phyloP scores from a whole-genome alignment of 53 echinoderm and acorn worm species.

The Hippasteria phrygiana region DNA sequence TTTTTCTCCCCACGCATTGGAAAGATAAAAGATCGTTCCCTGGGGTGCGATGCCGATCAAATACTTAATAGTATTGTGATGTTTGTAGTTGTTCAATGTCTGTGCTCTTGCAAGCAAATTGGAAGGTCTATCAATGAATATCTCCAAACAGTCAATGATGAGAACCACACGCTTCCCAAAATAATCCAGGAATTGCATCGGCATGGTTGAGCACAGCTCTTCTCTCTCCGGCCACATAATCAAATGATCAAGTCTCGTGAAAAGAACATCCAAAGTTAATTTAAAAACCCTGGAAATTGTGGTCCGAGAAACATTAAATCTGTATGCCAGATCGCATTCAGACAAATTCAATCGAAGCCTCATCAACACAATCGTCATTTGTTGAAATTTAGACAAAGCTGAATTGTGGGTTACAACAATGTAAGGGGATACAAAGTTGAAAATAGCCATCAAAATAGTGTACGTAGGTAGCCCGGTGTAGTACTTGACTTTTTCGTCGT shows the following conservation, averaged over 20 bases:
- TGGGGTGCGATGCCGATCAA: constrained; percentile 69
- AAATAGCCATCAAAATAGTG: constrained; percentile 22
- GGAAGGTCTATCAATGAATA: constrained; percentile 66
- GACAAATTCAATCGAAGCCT: constrained; percentile 54
- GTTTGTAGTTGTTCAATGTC: constrained; percentile 62
- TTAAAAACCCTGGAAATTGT: constrained; percentile 50
- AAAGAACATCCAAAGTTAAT: constrained; percentile 29
- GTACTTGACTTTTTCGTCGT: constrained; percentile 56
- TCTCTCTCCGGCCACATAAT: constrained; percentile 67
- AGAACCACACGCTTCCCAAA: constrained; percentile 62
- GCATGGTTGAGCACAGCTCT: constrained; percentile 53
- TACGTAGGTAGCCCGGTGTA: constrained; percentile 55
- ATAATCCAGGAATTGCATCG: constrained; percentile 47
- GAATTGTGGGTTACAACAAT: constrained; percentile 41
- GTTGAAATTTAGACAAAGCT: constrained; percentile 42
- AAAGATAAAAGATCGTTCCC: constrained; percentile 57
- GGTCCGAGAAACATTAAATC: constrained; percentile 38
- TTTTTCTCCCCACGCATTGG: constrained; percentile 72
- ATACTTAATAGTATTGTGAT: constrained; percentile 70
- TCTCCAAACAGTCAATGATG: constrained; percentile 73
- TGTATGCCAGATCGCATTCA: constrained; percentile 54
- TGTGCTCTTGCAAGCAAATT: constrained; percentile 57
- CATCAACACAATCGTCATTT: constrained; percentile 66
- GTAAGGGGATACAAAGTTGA: constrained; percentile 41
- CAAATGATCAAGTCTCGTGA: constrained; percentile 30